These are phyloP conservation scores for Myiopsitta monachus DNA, from an alignment of 2,113 vertebrate genomes.

Conservation along the genomic window DNA sequence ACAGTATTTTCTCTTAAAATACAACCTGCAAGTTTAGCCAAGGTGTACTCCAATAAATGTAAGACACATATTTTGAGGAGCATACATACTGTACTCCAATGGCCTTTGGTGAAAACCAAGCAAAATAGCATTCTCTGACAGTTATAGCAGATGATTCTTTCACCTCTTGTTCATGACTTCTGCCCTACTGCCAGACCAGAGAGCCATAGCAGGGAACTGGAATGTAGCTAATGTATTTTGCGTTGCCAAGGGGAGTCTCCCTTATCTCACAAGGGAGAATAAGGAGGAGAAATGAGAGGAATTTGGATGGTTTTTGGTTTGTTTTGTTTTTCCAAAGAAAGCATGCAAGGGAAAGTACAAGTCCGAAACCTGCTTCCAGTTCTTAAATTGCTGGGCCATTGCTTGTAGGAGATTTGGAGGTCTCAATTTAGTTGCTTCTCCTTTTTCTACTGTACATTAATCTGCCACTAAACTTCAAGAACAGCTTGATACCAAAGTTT, in stretches of 20 bases:
- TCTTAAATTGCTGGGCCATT: background rate
- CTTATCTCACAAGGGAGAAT: background rate
- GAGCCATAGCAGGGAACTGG: background rate
- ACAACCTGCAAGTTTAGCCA: background rate
- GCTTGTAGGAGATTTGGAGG: background rate
- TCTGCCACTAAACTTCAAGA: background rate
- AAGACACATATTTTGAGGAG: background rate
- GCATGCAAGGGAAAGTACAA: background rate
- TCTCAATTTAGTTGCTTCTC: background rate
- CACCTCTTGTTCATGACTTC: background rate
- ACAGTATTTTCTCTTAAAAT: background rate
- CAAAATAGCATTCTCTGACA: background rate
- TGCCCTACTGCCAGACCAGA: background rate
- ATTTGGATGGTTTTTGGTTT: background rate
- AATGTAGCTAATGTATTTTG: background rate
- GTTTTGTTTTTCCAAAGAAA: background rate
- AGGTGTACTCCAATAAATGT: background rate
- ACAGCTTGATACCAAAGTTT: background rate
- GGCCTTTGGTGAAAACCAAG: background rate
- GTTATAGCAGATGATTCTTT: background rate
- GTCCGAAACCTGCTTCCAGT: background rate
- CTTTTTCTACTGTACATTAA: background rate
- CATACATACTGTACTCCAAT: background rate
- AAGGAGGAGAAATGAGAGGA: background rate
- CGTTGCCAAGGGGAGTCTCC: background rate